A percentile compares a stretch with the other conserved stretches of the same genome.
Conservation (phyloP, 2,888 invertebrate species). For the Tipula unca region DNA sequence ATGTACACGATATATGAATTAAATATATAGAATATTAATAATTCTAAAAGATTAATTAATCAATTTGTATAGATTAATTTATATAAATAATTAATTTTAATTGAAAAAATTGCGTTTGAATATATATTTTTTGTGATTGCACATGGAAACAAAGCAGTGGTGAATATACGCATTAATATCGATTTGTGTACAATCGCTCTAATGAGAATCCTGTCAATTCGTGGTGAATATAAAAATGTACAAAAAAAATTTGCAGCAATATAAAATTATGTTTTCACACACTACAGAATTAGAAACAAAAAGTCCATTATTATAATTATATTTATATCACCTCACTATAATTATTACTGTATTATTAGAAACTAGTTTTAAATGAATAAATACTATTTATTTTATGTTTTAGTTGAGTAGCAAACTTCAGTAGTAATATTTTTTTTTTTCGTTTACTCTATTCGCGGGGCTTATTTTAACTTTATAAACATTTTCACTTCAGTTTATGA, state of each 20-base stretch:
- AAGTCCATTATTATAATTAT: neutral
- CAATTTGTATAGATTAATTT: neutral
- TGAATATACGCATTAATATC: neutral
- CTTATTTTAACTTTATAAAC: neutral
- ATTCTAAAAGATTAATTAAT: neutral
- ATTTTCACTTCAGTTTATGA: neutral
- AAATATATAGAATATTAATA: neutral
- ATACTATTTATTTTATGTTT: neutral
- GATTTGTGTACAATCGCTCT: neutral
- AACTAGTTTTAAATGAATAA: neutral
- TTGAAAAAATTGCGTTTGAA: neutral
- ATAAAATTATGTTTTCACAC: neutral
- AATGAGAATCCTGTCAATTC: neutral
- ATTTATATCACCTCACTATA: neutral
- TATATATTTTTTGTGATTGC: neutral
- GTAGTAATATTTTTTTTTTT: neutral
- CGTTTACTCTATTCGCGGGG: neutral
- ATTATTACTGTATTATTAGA: neutral
- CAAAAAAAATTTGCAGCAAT: neutral
- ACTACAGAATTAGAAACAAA: neutral
- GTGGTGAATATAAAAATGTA: neutral
- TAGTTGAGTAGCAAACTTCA: neutral
- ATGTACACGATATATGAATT: neutral
- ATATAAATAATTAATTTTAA: neutral
- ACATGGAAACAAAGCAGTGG: slow-evolving; percentile 14